phyloP scores from a whole-genome alignment of 2,888 invertebrate species.

The Dusona sp. region DNA sequence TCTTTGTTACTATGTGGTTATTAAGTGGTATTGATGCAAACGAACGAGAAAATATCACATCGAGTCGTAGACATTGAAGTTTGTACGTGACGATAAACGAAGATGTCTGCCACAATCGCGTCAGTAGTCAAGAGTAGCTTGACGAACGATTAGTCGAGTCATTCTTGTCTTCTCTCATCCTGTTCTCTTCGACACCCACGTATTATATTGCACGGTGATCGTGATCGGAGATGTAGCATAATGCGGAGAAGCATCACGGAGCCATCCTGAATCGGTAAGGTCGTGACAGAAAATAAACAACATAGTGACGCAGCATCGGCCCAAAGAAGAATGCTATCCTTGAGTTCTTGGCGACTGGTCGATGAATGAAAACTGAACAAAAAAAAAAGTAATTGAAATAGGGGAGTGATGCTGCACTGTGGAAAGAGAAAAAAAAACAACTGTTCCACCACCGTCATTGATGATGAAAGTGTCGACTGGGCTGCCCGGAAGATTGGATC shows the following conservation, averaged over 20 bases:
- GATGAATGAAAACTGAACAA: constrained; percentile 50
- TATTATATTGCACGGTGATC: constrained; percentile 57
- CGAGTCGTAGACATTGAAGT: constrained; percentile 48
- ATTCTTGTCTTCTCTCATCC: constrained; percentile 47
- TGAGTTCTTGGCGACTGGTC: constrained; percentile 46
- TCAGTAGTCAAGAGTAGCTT: constrained; percentile 57
- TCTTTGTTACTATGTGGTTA: neutral
- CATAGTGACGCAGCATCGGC: constrained; percentile 80
- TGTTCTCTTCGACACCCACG: constrained; percentile 75
- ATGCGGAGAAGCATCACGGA: constrained; percentile 59
- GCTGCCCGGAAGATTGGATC: constrained; percentile 52
- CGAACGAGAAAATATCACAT: constrained; percentile 67
- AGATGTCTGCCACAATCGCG: constrained; percentile 54
- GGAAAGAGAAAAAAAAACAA: constrained; percentile 17
- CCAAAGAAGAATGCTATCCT: constrained; percentile 25
- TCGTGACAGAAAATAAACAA: constrained; percentile 80
- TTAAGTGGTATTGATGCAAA: constrained; percentile 68
- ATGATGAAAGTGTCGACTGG: constrained; percentile 74
- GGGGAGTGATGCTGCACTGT: constrained; percentile 27
- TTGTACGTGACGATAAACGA: constrained; percentile 40
- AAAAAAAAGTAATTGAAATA: constrained; percentile 16
- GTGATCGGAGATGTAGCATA: constrained; percentile 57
- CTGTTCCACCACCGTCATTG: constrained; percentile 19
- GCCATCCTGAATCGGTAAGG: constrained; percentile 73
- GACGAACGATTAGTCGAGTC: constrained; percentile 72